phyloP scores from a whole-genome alignment of 2,888 invertebrate genomes.

The Salticus scenicus region DNA sequence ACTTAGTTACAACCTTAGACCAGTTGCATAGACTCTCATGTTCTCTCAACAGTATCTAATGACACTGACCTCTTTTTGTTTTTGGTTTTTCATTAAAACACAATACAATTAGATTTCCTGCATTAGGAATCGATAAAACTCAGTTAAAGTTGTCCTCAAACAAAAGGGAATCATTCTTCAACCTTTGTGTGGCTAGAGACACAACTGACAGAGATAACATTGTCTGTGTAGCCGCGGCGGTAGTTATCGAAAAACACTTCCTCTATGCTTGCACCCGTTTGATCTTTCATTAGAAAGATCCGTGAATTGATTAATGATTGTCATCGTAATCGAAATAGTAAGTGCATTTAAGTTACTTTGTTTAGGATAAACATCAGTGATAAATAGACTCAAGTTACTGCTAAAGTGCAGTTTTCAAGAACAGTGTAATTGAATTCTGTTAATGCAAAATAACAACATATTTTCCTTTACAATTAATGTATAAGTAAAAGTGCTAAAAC shows the following conservation, averaged over 20 bases:
- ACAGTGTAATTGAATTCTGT: too few species aligned
- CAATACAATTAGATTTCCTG: not conserved
- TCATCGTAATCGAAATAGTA: slow-evolving; percentile 5
- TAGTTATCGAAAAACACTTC: slow-evolving; percentile 65
- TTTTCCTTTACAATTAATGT: too few species aligned
- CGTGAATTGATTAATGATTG: slow-evolving; percentile 12
- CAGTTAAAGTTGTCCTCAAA: not conserved
- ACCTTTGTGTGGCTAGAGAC: not conserved
- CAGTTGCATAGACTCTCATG: not conserved
- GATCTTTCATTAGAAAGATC: slow-evolving; percentile 27
- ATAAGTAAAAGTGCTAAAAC: too few species aligned
- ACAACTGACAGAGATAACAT: slow-evolving; percentile 59
- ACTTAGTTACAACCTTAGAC: not conserved
- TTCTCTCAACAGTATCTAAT: not conserved
- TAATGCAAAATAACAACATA: too few species aligned
- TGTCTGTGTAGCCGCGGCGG: slow-evolving; percentile 28
- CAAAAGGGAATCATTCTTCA: not conserved
- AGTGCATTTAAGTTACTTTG: too few species aligned
- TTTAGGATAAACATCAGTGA: too few species aligned
- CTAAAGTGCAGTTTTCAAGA: too few species aligned
- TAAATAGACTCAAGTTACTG: too few species aligned
- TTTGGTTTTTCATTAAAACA: not conserved
- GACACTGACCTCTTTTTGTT: slow-evolving; percentile 3
- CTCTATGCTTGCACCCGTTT: slow-evolving; percentile 35
- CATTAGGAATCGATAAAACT: not conserved